Percentiles rank a stretch among this genome's conserved stretches.
phyloP scores from a whole-genome alignment of 2,113 vertebrate genomes.

The Zosterops pallidus region DNA sequence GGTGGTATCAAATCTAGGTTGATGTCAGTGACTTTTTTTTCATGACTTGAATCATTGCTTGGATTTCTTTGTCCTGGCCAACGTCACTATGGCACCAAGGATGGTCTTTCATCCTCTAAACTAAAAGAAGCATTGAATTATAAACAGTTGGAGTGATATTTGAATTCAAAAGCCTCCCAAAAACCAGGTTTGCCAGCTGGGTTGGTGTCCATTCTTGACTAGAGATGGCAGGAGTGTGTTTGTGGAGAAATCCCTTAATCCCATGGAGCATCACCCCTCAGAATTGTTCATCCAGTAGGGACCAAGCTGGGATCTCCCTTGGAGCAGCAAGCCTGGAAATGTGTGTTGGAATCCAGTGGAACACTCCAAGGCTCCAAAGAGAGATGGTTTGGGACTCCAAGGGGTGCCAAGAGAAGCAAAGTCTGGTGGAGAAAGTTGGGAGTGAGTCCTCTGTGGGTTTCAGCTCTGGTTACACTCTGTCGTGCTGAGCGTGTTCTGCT shows the following conservation, averaged over 20 bases:
- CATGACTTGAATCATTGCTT: not conserved
- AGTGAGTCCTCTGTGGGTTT: not conserved
- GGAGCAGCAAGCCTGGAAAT: not conserved
- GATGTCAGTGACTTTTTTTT: not conserved
- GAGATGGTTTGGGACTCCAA: not conserved
- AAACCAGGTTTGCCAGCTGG: not conserved
- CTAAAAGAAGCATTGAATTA: not conserved
- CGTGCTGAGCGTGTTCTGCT: not conserved
- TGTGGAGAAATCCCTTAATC: not conserved
- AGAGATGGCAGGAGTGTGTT: not conserved
- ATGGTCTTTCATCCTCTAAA: not conserved
- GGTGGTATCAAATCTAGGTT: not conserved
- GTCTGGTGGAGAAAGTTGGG: not conserved
- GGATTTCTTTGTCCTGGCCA: not conserved
- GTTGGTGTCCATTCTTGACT: not conserved
- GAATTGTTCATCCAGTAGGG: fast-evolving
- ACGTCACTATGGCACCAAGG: not conserved
- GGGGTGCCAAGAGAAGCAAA: not conserved
- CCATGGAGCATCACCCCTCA: not conserved
- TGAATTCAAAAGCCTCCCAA: not conserved
- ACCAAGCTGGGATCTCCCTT: not conserved
- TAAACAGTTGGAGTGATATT: not conserved
- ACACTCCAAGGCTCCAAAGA: not conserved
- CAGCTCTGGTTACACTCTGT: not conserved
- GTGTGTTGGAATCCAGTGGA: not conserved